Percentiles rank a stretch among this genome's conserved stretches.
phyloP scores from a whole-genome alignment of 1,140 invertebrate species.

The Alviniconcha marisindica region DNA sequence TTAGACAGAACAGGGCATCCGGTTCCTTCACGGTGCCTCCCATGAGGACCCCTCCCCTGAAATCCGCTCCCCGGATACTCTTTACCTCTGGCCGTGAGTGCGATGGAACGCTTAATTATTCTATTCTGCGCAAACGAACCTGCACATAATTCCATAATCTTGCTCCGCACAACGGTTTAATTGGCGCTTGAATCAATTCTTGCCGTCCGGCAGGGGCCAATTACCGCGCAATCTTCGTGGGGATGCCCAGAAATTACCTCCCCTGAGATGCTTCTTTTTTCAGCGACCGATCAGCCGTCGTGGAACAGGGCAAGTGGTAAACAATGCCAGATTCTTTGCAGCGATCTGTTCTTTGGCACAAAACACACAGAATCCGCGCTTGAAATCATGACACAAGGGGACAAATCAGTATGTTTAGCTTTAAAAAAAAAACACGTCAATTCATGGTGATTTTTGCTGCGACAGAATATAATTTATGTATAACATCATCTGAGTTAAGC shows the following conservation, averaged over 20 bases:
- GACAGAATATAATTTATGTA: no score
- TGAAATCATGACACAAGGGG: no score
- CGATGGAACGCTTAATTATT: slow-evolving; percentile 34
- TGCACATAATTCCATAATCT: slow-evolving; percentile 32
- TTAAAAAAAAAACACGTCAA: no score
- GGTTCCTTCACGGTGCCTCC: no score
- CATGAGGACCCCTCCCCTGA: not conserved
- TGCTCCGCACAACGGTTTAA: slow-evolving; percentile 5
- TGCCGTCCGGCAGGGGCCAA: slow-evolving; percentile 26
- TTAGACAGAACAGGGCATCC: no score
- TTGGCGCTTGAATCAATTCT: slow-evolving; percentile 33
- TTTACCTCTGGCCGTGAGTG: slow-evolving; percentile 16
- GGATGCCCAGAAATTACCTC: not conserved
- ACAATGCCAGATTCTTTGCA: no score
- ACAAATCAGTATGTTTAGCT: no score
- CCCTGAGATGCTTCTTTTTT: not conserved
- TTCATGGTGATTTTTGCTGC: no score
- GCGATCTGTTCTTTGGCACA: no score
- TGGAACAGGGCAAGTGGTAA: no score
- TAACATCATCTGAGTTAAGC: no score
- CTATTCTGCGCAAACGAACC: not conserved
- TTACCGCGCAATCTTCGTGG: slow-evolving; percentile 7
- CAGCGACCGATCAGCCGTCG: not conserved
- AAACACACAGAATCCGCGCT: no score
- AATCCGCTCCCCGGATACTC: slow-evolving; percentile 1